Conservation (phyloP, 2,888 invertebrate genomes). For the Mystacides longicornis region DNA sequence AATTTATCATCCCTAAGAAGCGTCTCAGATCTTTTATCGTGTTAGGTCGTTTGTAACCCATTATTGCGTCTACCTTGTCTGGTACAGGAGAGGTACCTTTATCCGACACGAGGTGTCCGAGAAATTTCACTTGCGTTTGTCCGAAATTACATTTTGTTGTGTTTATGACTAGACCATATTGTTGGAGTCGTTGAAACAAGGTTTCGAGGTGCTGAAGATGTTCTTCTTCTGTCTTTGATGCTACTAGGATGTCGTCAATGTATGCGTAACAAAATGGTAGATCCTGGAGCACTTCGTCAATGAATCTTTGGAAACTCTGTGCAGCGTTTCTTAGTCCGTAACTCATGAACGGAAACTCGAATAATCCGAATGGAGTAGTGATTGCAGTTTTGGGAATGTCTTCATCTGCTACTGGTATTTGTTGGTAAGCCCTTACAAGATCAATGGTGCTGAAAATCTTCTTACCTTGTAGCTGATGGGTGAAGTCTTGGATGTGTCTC, state of each 20-base stretch:
- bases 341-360: conserved; percentile 28
- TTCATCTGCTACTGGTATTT: conserved; percentile 31
- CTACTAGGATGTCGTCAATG: conserved; percentile 30
- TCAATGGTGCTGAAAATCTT: conserved; percentile 29
- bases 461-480: conserved; percentile 24
- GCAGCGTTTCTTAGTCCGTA: conserved; percentile 32
- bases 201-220: conserved; percentile 25
- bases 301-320: conserved; percentile 33
- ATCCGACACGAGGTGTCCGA: conserved; percentile 12
- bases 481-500: conserved; percentile 29
- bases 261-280: conserved; percentile 28
- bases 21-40: conserved; percentile 23
- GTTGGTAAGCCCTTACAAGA: conserved; percentile 31
- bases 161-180: conserved; percentile 28
- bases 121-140: conserved; percentile 6
- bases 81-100: conserved; percentile 8
- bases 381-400: conserved; percentile 34
- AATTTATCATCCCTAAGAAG: conserved; percentile 23
- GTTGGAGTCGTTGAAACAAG: conserved; percentile 26
- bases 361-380: conserved; percentile 32
- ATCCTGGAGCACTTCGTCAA: conserved; percentile 28
- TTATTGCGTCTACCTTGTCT: conserved; percentile 23
- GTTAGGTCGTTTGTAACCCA: conserved; percentile 18
- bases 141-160: conserved; percentile 25
- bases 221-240: conserved; percentile 25